Percentiles rank a stretch among this genome's conserved stretches.
phyloP scores from a whole-genome alignment of 2,797 vertebrate species.

The Miichthys miiuy region DNA sequence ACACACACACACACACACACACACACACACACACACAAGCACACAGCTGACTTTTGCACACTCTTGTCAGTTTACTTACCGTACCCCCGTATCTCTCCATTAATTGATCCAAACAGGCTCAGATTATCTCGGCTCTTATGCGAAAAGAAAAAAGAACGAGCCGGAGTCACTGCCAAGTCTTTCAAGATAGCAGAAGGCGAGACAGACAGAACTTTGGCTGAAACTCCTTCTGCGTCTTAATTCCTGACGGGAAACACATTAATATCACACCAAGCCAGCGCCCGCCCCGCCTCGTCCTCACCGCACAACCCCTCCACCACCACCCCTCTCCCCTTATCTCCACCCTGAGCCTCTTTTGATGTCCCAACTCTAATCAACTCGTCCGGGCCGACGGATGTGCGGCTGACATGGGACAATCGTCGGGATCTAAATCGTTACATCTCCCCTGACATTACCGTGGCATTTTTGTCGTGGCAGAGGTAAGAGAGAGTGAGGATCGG shows the following conservation, averaged over 20 bases:
- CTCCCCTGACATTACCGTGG: slow-evolving; percentile 89
- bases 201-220: slow-evolving; percentile 75
- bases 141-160: slow-evolving; percentile 45
- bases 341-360: slow-evolving; percentile 81
- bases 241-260: slow-evolving; percentile 67
- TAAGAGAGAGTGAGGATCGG: slow-evolving; percentile 76
- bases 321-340: slow-evolving; percentile 74
- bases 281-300: slow-evolving; percentile 24
- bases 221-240: slow-evolving; percentile 72
- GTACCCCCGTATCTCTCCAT: slow-evolving; percentile 65
- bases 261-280: slow-evolving; percentile 44
- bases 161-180: slow-evolving; percentile 66
- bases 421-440: slow-evolving; percentile 87
- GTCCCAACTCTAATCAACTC: slow-evolving; percentile 84
- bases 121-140: slow-evolving; percentile 73
- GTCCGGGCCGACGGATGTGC: slow-evolving; percentile 73
- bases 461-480: slow-evolving; percentile 87
- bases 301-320: slow-evolving; percentile 5
- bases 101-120: slow-evolving; percentile 75
- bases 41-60: slow-evolving; percentile 52
- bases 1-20: background rate
- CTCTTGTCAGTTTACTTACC: slow-evolving; percentile 51
- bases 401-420: slow-evolving; percentile 82
- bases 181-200: slow-evolving; percentile 75
- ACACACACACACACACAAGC: slow-evolving; percentile 14